Conservation (phyloP, 2,888 invertebrate genomes). For the Globia sparganii region DNA sequence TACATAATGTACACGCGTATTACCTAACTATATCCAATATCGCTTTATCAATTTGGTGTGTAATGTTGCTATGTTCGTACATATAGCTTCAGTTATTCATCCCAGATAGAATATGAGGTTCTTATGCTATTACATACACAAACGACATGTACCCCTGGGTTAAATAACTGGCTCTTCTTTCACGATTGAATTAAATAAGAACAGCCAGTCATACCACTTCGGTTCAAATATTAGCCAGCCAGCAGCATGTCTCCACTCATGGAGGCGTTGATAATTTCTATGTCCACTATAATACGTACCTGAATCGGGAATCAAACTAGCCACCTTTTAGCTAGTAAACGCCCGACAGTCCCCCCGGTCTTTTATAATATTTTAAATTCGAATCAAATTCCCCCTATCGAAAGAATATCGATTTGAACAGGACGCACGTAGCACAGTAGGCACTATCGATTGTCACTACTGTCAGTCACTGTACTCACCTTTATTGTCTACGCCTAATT, state of each 20-base stretch:
- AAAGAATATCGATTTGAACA: slow-evolving; percentile 32
- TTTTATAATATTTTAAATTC: slow-evolving; percentile 20
- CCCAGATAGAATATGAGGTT: background rate
- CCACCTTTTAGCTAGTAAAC: background rate
- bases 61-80: background rate
- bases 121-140: background rate
- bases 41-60: slow-evolving; percentile 8
- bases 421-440: slow-evolving; percentile 30
- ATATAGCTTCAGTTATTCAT: background rate
- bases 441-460: slow-evolving; percentile 40
- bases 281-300: background rate
- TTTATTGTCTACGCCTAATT: slow-evolving; percentile 39
- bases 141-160: background rate
- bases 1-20: slow-evolving; percentile 32
- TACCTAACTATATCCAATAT: slow-evolving; percentile 33
- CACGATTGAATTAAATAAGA: background rate
- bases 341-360: background rate
- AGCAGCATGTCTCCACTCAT: background rate
- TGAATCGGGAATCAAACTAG: background rate
- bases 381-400: background rate
- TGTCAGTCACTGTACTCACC: slow-evolving; percentile 6
- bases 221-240: background rate
- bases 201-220: background rate
- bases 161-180: background rate
- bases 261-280: background rate